Percentiles rank a stretch among this genome's conserved stretches.
phyloP scores from a whole-genome alignment of 2,888 invertebrate genomes.

The Aspidapion aeneum region DNA sequence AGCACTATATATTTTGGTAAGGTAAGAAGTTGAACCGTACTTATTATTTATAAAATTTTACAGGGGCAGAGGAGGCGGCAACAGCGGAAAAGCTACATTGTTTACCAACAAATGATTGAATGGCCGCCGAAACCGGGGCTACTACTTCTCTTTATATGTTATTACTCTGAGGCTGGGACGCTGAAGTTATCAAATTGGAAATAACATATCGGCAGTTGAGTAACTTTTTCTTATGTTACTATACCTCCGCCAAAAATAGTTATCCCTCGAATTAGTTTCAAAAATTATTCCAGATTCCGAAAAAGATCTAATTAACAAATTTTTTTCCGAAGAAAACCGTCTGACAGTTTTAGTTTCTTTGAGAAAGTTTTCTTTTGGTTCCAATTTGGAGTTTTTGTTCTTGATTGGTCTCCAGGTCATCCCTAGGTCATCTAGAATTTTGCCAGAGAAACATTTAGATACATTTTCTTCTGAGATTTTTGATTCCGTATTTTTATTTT shows the following conservation, averaged over 20 bases:
- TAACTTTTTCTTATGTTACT: not conserved
- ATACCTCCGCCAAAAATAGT: not conserved
- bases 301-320: not conserved
- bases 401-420: not conserved
- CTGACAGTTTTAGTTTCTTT: not conserved
- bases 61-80: no score
- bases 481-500: not conserved
- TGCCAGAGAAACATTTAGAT: not conserved
- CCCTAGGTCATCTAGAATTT: not conserved
- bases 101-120: no score
- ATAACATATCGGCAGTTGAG: not conserved
- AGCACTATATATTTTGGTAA: no score
- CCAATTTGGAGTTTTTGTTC: not conserved
- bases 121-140: no score
- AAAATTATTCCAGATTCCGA: not conserved
- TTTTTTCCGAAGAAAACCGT: not conserved
- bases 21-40: no score
- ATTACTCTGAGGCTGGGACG: no score
- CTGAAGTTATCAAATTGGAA: not conserved
- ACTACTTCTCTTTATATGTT: no score
- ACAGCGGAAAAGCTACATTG: no score
- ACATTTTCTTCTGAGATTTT: not conserved
- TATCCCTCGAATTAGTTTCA: not conserved
- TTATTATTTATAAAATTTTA: no score
- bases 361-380: not conserved